Conservation (phyloP, 2,797 vertebrate genomes). For the Ispidina lecontei region DNA sequence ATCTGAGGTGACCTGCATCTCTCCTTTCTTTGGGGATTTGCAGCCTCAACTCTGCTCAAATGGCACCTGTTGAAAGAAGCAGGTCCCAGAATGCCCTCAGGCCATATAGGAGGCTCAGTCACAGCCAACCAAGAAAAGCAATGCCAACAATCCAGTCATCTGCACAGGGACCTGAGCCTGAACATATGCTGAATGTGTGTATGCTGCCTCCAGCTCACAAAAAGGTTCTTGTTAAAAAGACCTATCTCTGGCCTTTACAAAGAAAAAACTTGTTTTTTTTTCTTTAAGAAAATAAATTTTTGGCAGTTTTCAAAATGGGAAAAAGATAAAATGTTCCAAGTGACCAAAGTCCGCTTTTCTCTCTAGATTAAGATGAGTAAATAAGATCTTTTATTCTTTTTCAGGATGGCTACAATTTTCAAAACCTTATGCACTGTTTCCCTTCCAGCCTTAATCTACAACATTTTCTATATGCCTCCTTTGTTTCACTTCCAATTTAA, state of each 20-base stretch:
- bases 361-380: neutral
- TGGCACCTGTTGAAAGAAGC: neutral
- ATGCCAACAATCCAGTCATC: neutral
- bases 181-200: neutral
- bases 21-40: neutral
- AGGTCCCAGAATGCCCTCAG: neutral
- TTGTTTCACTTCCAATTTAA: neutral
- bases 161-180: rapidly evolving
- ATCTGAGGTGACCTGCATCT: rapidly evolving
- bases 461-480: neutral
- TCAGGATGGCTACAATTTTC: neutral
- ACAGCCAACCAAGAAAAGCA: neutral
- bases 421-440: neutral
- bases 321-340: neutral
- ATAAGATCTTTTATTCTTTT: neutral
- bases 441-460: neutral
- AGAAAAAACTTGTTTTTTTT: neutral
- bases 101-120: neutral
- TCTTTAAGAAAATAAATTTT: neutral
- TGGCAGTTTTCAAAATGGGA: neutral
- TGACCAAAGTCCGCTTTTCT: neutral
- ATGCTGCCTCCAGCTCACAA: neutral
- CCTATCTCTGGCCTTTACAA: neutral
- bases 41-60: neutral
- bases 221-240: neutral